Evolutionary conservation across 2,888 invertebrate species (phyloP).

Genomic region (Anagyrus pseudococci): DNA sequence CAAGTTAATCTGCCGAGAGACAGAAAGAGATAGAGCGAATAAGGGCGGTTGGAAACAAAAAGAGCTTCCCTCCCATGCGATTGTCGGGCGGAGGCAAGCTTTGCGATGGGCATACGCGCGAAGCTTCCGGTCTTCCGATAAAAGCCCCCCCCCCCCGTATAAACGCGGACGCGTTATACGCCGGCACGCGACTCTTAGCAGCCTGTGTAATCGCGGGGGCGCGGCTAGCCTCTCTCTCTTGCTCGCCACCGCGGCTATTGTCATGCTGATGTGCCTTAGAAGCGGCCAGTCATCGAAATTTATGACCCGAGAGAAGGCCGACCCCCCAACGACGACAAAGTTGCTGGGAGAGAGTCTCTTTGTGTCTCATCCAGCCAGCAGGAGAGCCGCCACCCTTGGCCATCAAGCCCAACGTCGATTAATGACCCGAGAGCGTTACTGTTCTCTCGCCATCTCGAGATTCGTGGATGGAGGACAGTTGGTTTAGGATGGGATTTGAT

Average conservation of each 20-base stretch:
- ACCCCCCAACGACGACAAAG: too few species aligned
- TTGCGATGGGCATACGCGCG: too few species aligned
- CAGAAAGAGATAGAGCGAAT: conserved; percentile 14
- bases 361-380: too few species aligned
- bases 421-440: too few species aligned
- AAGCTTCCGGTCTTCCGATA: conserved; percentile 15
- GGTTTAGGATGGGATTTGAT: too few species aligned
- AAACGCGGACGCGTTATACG: conserved; percentile 39
- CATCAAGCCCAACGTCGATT: too few species aligned
- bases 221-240: conserved; percentile 13
- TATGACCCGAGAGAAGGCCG: conserved; percentile 21
- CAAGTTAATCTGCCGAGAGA: conserved; percentile 36
- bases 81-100: too few species aligned
- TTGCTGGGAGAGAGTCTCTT: too few species aligned
- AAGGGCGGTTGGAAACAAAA: conserved; percentile 28
- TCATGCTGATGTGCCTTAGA: conserved; percentile 34
- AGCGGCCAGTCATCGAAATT: conserved; percentile 37
- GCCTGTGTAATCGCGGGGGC: conserved; percentile 31
- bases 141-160: conserved; percentile 12
- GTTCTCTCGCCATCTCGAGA: too few species aligned
- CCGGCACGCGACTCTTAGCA: conserved; percentile 32
- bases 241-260: conserved; percentile 11
- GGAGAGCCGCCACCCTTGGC: too few species aligned
- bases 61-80: too few species aligned
- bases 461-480: too few species aligned